Conservation (phyloP, 2,888 invertebrate species). For the Alcis repandata region DNA sequence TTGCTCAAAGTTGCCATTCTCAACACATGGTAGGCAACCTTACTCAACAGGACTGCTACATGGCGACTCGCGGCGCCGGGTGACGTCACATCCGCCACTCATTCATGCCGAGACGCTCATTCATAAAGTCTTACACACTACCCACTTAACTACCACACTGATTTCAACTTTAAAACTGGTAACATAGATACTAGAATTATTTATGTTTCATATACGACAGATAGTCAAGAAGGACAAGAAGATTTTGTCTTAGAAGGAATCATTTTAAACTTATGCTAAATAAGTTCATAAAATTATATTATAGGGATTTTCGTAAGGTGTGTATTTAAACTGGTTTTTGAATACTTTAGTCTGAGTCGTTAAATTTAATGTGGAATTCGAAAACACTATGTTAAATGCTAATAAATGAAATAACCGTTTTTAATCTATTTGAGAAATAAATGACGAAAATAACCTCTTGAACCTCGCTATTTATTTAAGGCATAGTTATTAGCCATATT, state of each 20-base stretch:
- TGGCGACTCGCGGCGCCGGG: constrained; percentile 61
- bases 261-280: background rate
- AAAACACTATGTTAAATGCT: background rate
- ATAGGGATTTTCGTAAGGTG: background rate
- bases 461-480: background rate
- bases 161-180: constrained; percentile 27
- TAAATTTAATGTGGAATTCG: constrained; percentile 1
- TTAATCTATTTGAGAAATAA: background rate
- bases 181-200: background rate
- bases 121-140: constrained; percentile 62
- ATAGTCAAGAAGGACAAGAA: too few species aligned
- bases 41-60: constrained; percentile 14
- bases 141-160: constrained; percentile 28
- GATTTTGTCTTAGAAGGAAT: background rate
- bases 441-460: background rate
- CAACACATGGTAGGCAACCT: constrained; percentile 40
- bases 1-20: constrained; percentile 21
- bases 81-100: constrained; percentile 76
- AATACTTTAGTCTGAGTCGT: background rate
- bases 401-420: background rate
- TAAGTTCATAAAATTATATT: background rate
- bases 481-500: too few species aligned
- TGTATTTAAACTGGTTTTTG: background rate
- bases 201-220: too few species aligned
- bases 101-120: constrained; percentile 72